phyloP scores from a whole-genome alignment of 2,888 invertebrate species.

The Torymus auratus region DNA sequence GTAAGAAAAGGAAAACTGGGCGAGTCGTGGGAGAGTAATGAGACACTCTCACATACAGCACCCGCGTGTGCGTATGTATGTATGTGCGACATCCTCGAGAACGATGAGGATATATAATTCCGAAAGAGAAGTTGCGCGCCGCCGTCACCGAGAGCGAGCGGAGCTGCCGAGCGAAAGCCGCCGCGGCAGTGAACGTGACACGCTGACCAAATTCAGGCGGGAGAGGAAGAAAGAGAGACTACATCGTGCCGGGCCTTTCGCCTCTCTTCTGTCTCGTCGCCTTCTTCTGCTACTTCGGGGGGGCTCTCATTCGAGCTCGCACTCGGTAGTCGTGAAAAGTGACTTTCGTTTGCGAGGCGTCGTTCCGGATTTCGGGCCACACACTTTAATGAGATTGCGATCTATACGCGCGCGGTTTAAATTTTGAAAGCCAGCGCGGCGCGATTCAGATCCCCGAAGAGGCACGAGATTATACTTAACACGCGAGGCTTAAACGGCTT shows the following conservation, averaged over 20 bases:
- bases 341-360: background rate
- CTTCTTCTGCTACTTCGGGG: too few relatives aligned
- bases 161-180: conserved; percentile 66
- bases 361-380: background rate
- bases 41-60: background rate
- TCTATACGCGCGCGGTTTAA: background rate
- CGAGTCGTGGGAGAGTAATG: conserved; percentile 6
- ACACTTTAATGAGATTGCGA: background rate
- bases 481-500: too few relatives aligned
- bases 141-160: background rate
- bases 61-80: background rate
- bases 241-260: background rate
- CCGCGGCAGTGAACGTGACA: conserved; percentile 69
- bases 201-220: conserved; percentile 70
- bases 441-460: too few relatives aligned
- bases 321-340: background rate
- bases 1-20: conserved; percentile 25
- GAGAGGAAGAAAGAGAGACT: conserved; percentile 51
- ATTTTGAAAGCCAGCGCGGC: too few relatives aligned
- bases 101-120: conserved; percentile 35
- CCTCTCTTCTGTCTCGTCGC: background rate
- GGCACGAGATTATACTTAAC: too few relatives aligned
- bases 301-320: too few relatives aligned
- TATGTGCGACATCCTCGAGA: conserved; percentile 12
- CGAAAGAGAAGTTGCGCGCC: conserved; percentile 44